Evolutionary conservation across 2,113 vertebrate species (phyloP).

Genomic region (Pelusios castaneus): DNA sequence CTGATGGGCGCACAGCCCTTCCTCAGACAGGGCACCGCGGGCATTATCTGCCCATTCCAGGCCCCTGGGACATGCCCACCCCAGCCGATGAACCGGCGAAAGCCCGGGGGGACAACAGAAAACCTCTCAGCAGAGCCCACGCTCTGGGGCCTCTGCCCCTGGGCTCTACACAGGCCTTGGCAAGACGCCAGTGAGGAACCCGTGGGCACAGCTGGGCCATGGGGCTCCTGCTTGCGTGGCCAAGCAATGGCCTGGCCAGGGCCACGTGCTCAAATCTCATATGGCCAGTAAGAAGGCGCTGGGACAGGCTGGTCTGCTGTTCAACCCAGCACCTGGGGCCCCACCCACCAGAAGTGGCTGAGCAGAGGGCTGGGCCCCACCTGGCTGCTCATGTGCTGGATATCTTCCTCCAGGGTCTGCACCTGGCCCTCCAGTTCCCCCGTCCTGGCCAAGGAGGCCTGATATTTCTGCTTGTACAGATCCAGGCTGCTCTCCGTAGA

Average conservation of each 20-base stretch:
- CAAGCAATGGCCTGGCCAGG: too few relatives aligned
- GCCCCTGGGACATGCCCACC: too few relatives aligned
- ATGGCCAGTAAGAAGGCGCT: background rate
- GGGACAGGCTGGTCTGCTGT: background rate
- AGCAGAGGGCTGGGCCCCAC: constrained; percentile 40
- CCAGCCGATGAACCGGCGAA: too few relatives aligned
- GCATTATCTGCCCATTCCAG: background rate
- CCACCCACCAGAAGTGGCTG: too few relatives aligned
- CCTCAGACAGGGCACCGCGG: too few relatives aligned
- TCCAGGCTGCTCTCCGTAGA: constrained; percentile 71
- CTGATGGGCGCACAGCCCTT: too few relatives aligned
- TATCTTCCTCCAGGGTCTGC: constrained; percentile 71
- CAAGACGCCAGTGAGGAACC: background rate
- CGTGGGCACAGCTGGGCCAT: background rate
- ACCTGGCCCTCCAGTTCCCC: constrained; percentile 72
- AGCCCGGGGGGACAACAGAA: too few relatives aligned
- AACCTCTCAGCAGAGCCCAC: too few relatives aligned
- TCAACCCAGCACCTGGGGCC: background rate
- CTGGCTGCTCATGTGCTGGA: constrained; percentile 69
- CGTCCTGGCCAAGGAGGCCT: constrained; percentile 71
- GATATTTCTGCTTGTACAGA: constrained; percentile 77
- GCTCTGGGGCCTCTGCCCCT: too few relatives aligned
- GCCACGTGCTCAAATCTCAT: too few relatives aligned
- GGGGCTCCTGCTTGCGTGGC: too few relatives aligned
- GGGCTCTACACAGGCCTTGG: too few relatives aligned